phyloP scores from a whole-genome alignment of 2,888 invertebrate genomes.

The Hydrotaea diabolus region DNA sequence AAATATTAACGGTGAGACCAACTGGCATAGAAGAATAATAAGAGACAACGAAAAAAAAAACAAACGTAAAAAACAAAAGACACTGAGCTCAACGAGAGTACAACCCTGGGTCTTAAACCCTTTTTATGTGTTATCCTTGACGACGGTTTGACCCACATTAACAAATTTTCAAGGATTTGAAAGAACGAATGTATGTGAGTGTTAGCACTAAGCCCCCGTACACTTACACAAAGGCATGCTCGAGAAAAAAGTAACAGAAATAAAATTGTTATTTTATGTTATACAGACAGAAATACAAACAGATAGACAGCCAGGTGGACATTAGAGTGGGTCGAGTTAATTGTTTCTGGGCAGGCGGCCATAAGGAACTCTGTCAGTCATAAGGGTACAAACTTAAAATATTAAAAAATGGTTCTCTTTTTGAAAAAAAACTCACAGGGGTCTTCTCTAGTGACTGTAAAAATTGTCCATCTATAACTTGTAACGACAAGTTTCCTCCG shows the following conservation, averaged over 20 bases:
- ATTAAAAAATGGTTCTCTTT: too few relatives aligned
- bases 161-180: constrained; percentile 47
- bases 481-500: too few relatives aligned
- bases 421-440: too few relatives aligned
- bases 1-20: constrained; percentile 14
- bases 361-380: too few relatives aligned
- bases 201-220: constrained; percentile 11
- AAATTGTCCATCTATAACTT: too few relatives aligned
- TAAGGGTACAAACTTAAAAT: too few relatives aligned
- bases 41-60: too few relatives aligned
- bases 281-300: not conserved
- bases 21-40: not conserved
- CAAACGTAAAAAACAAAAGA: not conserved
- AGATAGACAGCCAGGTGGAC: too few relatives aligned
- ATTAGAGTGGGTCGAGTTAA: too few relatives aligned
- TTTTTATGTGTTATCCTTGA: constrained; percentile 37
- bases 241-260: not conserved
- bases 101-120: constrained; percentile 16
- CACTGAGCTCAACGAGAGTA: not conserved
- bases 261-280: not conserved
- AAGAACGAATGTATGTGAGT: not conserved
- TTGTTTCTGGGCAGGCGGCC: too few relatives aligned
- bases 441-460: too few relatives aligned
- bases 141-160: constrained; percentile 41
- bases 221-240: not conserved